Evolutionary conservation across 2,797 vertebrate genomes (phyloP).

Genomic region (Crocodylus rhombifer): DNA sequence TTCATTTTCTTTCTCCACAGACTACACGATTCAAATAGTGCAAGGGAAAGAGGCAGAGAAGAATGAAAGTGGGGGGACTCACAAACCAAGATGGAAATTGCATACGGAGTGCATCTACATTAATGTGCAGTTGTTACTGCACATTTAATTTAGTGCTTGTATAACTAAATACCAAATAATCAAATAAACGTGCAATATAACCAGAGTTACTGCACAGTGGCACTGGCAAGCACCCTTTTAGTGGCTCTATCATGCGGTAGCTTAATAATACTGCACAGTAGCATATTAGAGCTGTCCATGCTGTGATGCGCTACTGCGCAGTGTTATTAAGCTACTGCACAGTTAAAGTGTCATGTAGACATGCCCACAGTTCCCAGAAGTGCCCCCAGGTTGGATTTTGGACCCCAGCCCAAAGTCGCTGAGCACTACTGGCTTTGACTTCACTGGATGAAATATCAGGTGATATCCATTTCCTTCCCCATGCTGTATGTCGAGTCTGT

Average conservation of each 20-base stretch:
- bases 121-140: too few relatives aligned
- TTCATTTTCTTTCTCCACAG: slow-evolving; percentile 1
- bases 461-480: slow-evolving; percentile 27
- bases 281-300: too few relatives aligned
- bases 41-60: neutral
- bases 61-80: neutral
- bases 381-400: slow-evolving; percentile 24
- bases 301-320: too few relatives aligned
- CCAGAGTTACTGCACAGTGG: too few relatives aligned
- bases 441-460: slow-evolving; percentile 31
- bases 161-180: too few relatives aligned
- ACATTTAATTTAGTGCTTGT: too few relatives aligned
- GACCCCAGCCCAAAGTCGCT: neutral
- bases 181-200: too few relatives aligned
- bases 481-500: slow-evolving; percentile 34
- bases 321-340: too few relatives aligned
- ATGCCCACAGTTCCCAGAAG: neutral
- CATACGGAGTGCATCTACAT: neutral
- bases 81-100: slow-evolving; percentile 7
- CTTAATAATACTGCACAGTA: too few relatives aligned
- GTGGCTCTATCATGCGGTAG: too few relatives aligned
- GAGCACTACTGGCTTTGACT: slow-evolving; percentile 20
- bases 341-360: too few relatives aligned
- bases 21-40: neutral
- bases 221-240: too few relatives aligned